These are phyloP conservation scores for Pelecanoides urinatrix DNA, from an alignment of 2,113 vertebrate genomes.

Conservation along the genomic window DNA sequence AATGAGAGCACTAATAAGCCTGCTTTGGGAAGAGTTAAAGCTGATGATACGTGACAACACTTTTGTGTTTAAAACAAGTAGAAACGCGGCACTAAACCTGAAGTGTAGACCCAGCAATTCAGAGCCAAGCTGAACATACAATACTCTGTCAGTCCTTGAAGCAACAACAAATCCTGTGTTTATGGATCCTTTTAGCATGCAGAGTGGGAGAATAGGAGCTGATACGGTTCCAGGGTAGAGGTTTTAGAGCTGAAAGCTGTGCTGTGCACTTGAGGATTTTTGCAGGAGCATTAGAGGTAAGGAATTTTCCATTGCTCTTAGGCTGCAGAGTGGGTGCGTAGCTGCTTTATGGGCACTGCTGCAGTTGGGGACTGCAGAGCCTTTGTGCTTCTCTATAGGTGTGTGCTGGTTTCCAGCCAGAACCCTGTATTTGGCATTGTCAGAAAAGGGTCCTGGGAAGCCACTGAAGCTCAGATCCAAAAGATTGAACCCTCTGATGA, in stretches of 20 bases:
- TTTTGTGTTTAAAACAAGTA: neutral
- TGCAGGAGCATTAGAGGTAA: slow-evolving; percentile 15
- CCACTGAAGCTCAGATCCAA: neutral
- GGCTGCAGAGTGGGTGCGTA: neutral
- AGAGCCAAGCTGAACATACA: neutral
- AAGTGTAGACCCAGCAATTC: neutral
- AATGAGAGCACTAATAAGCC: slow-evolving; percentile 5
- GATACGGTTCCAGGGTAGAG: slow-evolving; percentile 41
- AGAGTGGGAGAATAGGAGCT: neutral
- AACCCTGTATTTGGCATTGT: neutral
- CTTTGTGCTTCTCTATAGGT: neutral
- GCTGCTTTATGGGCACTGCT: neutral
- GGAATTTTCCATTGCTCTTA: slow-evolving; percentile 39
- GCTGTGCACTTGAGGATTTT: slow-evolving; percentile 16
- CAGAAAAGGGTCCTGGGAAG: neutral
- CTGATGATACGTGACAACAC: slow-evolving; percentile 31
- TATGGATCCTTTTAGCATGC: slow-evolving; percentile 1
- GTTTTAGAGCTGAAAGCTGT: slow-evolving; percentile 21
- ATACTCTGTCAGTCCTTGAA: neutral
- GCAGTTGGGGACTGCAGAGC: neutral
- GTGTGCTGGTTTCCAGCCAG: neutral
- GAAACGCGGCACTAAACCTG: neutral
- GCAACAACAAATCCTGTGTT: neutral
- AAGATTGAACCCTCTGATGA: neutral
- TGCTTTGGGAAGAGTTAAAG: slow-evolving; percentile 33